Percentiles rank a stretch among this genome's conserved stretches.
Evolutionary conservation across 2,888 invertebrate genomes (phyloP).

Genomic region (Eupithecia insigniata): DNA sequence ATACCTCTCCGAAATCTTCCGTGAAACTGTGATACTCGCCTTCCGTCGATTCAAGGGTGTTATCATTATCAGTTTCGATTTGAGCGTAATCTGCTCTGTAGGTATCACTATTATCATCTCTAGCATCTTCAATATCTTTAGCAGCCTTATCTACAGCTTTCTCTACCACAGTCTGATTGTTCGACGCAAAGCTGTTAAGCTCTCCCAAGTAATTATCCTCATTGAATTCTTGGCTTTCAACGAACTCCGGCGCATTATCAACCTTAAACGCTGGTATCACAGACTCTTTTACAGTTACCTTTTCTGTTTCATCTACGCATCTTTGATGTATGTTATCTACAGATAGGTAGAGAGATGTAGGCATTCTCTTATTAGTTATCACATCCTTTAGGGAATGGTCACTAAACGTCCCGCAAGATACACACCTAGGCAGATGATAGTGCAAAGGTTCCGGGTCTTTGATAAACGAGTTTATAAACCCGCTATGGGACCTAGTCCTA

Average conservation of each 20-base stretch:
- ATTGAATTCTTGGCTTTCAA: conserved; percentile 76
- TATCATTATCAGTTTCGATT: conserved; percentile 49
- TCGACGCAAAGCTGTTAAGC: conserved; percentile 65
- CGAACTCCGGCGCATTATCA: conserved; percentile 61
- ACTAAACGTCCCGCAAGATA: conserved; percentile 62
- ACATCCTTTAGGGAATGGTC: conserved; percentile 53
- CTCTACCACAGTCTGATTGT: conserved; percentile 60
- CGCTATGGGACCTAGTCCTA: conserved; percentile 73
- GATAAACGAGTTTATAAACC: conserved; percentile 70
- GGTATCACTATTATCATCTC: conserved; percentile 27
- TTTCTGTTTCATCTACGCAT: conserved; percentile 53
- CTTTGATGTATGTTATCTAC: conserved; percentile 66
- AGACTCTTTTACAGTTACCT: conserved; percentile 61
- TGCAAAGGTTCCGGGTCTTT: conserved; percentile 73
- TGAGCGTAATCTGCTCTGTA: conserved; percentile 52
- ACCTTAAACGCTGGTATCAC: conserved; percentile 62
- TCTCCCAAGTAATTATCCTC: conserved; percentile 76
- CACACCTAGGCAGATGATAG: conserved; percentile 74
- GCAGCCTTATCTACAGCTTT: conserved; percentile 18
- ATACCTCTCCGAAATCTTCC: conserved; percentile 71
- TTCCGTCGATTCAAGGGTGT: conserved; percentile 61
- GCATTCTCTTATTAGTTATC: conserved; percentile 49
- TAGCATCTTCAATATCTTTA: conserved; percentile 22
- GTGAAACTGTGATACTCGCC: conserved; percentile 80
- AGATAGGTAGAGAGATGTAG: conserved; percentile 57